Percentiles rank a stretch among this genome's conserved stretches.
phyloP scores from a whole-genome alignment of 2,888 invertebrate genomes.

The Desoria tigrina region DNA sequence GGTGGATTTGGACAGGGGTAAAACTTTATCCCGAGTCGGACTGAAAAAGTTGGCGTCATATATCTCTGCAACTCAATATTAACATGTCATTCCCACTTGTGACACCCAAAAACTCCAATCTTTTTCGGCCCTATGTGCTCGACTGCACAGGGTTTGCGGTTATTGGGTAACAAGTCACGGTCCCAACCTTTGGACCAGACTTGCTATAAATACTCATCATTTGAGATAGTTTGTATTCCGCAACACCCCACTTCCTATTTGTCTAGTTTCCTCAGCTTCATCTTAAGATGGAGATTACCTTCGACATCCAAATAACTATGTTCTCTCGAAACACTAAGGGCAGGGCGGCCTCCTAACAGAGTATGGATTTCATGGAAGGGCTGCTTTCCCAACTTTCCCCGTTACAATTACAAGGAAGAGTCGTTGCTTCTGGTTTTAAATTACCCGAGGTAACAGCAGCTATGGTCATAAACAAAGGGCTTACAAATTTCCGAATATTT shows the following conservation, averaged over 20 bases:
- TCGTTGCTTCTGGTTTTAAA: no score
- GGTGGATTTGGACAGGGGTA: no score
- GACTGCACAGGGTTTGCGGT: background rate
- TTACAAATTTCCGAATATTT: no score
- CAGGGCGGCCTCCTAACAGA: background rate
- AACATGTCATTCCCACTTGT: constrained; percentile 21
- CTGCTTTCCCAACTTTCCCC: no score
- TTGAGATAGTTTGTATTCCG: constrained; percentile 1
- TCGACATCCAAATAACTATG: background rate
- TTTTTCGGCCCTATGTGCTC: background rate
- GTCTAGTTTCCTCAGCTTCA: no score
- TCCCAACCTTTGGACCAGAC: background rate
- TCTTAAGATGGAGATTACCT: no score
- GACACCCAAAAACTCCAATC: background rate
- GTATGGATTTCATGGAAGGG: no score
- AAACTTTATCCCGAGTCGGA: background rate
- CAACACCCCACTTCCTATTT: no score
- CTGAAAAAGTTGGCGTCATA: background rate
- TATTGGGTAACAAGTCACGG: constrained; percentile 16
- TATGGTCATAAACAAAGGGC: no score
- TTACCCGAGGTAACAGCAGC: no score
- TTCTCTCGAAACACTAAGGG: background rate
- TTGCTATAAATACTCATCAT: constrained; percentile 9
- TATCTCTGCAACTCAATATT: constrained; percentile 7
- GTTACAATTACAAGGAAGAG: no score